Percentiles rank a stretch among this genome's conserved stretches.
These are phyloP conservation scores for Coracias cyanogaster DNA, from an alignment of 2,797 vertebrate species.

Conservation along the genomic window DNA sequence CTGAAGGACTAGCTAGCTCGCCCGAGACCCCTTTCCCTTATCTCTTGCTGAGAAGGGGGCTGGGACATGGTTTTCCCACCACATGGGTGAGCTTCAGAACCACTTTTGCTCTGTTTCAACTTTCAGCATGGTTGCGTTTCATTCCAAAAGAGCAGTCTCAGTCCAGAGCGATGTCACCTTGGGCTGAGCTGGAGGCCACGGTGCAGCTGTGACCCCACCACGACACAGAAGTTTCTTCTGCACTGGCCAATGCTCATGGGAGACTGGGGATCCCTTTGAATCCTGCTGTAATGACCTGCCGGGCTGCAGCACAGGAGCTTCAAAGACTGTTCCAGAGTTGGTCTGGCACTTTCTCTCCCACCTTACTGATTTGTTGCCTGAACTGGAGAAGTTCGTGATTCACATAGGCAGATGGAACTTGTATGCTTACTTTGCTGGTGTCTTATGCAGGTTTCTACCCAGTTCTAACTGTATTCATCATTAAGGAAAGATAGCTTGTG, in stretches of 20 bases:
- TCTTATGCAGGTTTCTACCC: not conserved
- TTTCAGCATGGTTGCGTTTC: fast-evolving
- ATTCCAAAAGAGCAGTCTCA: not conserved
- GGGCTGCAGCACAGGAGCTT: not conserved
- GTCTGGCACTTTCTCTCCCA: not conserved
- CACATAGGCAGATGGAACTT: not conserved
- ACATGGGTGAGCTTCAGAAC: not conserved
- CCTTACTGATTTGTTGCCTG: not conserved
- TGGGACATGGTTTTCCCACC: not conserved
- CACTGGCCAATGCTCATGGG: no score
- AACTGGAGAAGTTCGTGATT: not conserved
- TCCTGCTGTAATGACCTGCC: not conserved
- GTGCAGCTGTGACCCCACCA: not conserved
- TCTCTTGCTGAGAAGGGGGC: not conserved
- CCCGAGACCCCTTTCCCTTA: not conserved
- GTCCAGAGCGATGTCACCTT: not conserved
- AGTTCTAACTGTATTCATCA: not conserved
- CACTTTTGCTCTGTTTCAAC: not conserved
- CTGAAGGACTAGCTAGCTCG: not conserved
- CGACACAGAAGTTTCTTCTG: fast-evolving
- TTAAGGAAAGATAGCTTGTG: not conserved
- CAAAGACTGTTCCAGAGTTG: not conserved
- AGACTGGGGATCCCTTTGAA: not conserved
- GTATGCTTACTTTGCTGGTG: not conserved
- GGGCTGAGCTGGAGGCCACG: not conserved